These are phyloP conservation scores for Caenorhabditis japonica DNA, from an alignment of 2,888 invertebrate genomes.

Conservation along the genomic window DNA sequence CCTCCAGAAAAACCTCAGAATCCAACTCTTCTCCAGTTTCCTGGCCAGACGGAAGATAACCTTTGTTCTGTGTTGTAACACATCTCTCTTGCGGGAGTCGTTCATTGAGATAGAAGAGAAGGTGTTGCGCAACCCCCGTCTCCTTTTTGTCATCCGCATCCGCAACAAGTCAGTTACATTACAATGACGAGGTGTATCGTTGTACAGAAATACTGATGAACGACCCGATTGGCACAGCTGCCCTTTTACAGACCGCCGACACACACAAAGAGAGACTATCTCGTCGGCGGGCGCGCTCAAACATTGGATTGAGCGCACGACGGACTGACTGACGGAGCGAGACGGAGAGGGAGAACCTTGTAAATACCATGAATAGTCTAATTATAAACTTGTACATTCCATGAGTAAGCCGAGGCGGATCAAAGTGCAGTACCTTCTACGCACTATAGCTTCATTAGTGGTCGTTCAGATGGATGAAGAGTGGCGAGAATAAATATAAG, in stretches of 20 bases:
- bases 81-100: no score
- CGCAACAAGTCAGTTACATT: slow-evolving; percentile 33
- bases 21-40: no score
- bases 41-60: no score
- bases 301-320: slow-evolving; percentile 9
- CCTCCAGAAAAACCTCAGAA: background rate
- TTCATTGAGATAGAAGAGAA: background rate
- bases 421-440: no score
- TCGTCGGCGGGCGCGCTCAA: slow-evolving; percentile 27
- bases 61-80: no score
- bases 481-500: no score
- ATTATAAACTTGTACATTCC: no score
- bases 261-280: slow-evolving; percentile 23
- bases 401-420: no score
- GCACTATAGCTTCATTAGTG: no score
- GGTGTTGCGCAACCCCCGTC: slow-evolving; percentile 31
- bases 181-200: slow-evolving; percentile 9
- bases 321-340: background rate
- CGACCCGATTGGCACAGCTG: slow-evolving; percentile 45
- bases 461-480: no score
- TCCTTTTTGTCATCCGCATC: slow-evolving; percentile 2
- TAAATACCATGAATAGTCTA: slow-evolving; percentile 2
- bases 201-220: background rate
- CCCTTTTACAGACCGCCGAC: slow-evolving; percentile 48
- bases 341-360: slow-evolving; percentile 11